Percentiles rank a stretch among this genome's conserved stretches.
phyloP scores from a whole-genome alignment of 2,113 vertebrate species.

The Catharus fuscescens region DNA sequence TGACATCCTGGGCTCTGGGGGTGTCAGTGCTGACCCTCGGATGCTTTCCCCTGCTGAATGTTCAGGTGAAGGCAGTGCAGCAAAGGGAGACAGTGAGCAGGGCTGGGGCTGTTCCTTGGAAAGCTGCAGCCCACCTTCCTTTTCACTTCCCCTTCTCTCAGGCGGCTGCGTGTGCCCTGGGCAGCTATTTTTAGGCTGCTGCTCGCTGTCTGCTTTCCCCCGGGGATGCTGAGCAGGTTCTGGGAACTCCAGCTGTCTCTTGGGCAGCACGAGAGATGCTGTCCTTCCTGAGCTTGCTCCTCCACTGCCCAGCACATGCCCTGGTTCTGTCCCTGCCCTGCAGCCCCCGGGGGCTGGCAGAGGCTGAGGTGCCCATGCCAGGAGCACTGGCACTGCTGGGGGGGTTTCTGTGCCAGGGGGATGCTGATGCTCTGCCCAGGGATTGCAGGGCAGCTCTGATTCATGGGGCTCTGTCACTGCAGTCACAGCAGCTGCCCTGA shows the following conservation, averaged over 20 bases:
- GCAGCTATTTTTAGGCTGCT: conserved; percentile 47
- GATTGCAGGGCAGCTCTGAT: background rate
- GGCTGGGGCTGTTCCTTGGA: conserved; percentile 23
- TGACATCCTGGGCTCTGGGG: fast-evolving
- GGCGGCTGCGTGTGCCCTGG: background rate
- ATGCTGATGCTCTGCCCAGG: background rate
- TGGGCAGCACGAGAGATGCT: background rate
- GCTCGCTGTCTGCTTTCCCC: conserved; percentile 8
- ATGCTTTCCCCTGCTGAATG: fast-evolving
- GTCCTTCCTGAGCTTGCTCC: background rate
- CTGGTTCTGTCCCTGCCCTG: background rate
- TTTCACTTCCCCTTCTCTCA: conserved; percentile 48
- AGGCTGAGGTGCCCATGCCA: background rate
- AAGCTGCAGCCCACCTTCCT: conserved; percentile 6
- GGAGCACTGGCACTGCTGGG: background rate
- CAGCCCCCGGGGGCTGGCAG: fast-evolving
- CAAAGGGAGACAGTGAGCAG: background rate
- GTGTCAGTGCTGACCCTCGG: fast-evolving
- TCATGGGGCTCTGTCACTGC: background rate
- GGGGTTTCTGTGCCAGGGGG: background rate
- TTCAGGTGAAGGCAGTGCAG: background rate
- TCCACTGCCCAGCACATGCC: background rate
- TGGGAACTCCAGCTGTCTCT: conserved; percentile 52
- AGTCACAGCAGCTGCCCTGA: background rate
- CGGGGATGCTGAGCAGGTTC: conserved; percentile 46